Percentiles rank a stretch among this genome's conserved stretches.
These are phyloP conservation scores for Sinelater perroti DNA, from an alignment of 2,888 invertebrate species.

Conservation along the genomic window DNA sequence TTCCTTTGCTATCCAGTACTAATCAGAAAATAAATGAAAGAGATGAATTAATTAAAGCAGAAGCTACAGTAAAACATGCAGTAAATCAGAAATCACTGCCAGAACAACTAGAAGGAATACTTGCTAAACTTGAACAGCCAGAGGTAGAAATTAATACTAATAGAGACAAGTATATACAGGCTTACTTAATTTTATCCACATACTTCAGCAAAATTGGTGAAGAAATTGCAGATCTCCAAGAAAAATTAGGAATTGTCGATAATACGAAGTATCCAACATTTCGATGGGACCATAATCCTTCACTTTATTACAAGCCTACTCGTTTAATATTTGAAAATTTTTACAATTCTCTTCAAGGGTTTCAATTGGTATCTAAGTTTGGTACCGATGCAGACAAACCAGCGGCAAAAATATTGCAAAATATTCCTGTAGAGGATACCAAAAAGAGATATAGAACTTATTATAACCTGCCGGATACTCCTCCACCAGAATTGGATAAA, in stretches of 20 bases:
- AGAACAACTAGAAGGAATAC: constrained; percentile 37
- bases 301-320: constrained; percentile 3
- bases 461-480: constrained; percentile 34
- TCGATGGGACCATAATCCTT: neutral
- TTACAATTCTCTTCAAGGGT: constrained; percentile 6
- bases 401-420: constrained; percentile 33
- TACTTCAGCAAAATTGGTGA: constrained; percentile 41
- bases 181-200: constrained; percentile 40
- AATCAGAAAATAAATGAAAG: neutral
- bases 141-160: constrained; percentile 21
- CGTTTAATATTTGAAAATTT: constrained; percentile 18
- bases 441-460: constrained; percentile 37
- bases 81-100: constrained; percentile 14
- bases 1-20: neutral
- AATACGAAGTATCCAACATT: constrained; percentile 32
- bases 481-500: constrained; percentile 3
- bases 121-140: constrained; percentile 39
- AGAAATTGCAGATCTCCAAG: constrained; percentile 33
- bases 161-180: constrained; percentile 25
- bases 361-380: constrained; percentile 9
- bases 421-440: constrained; percentile 37
- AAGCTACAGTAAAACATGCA: neutral
- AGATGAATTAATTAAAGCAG: constrained; percentile 8
- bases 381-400: constrained; percentile 24
- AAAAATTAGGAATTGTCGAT: constrained; percentile 24